Evolutionary conservation across 92 coral and sea anemone species (phyloP), one percentile per base, ranked within the genome.

Genomic region (Parazoanthus swiftii): DNA sequence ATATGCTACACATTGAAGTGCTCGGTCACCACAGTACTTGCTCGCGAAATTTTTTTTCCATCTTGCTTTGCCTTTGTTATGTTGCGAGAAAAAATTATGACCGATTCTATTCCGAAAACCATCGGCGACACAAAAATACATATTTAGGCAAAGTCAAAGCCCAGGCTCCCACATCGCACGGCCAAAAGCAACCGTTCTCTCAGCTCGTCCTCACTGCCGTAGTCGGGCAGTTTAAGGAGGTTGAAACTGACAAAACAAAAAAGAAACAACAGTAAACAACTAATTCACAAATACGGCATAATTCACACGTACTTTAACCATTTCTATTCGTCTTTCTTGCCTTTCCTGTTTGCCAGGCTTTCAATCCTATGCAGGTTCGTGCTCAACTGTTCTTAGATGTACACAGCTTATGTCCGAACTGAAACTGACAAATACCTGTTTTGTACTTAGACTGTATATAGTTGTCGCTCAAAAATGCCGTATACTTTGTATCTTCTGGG

Each of bases 161-260:
- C 92, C 86, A 86, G 90, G 77, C 92, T 90, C 33, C 92, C 92
- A 88, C 90, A 90, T 66, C 92, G 85, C 72, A 90, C 89, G 54
- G 92, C 92, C 67, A 90, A 81, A 35, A 90, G 90, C 65, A 90
- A 70, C 76, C 88, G 79, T 37, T 90, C 88, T 39, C 86, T 87
- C 23, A 90, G 67, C 38, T 90, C 92, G 39, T 81, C 90, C 50
- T 90, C 90, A 6, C 90, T 81, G 66, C 83, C 66, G 87, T 90
- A 90, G 67, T 90, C 92, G 44, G 92, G 92, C 67, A 90, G 56
- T 76, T 89, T 74, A 13, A 90, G 74, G 73, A 90, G 89, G 90
- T 90, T 90, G 88, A 90, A 90, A 87, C 92, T 90, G 54, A 65
- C 68, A 90, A 23, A 67, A 77, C 15, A 59, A 85, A 14, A n/a